A percentile compares a stretch with the other conserved stretches of the same genome.
Conservation (phyloP, 64 coral and sea anemone species). For the Hydrozoanthus tunicans region DNA sequence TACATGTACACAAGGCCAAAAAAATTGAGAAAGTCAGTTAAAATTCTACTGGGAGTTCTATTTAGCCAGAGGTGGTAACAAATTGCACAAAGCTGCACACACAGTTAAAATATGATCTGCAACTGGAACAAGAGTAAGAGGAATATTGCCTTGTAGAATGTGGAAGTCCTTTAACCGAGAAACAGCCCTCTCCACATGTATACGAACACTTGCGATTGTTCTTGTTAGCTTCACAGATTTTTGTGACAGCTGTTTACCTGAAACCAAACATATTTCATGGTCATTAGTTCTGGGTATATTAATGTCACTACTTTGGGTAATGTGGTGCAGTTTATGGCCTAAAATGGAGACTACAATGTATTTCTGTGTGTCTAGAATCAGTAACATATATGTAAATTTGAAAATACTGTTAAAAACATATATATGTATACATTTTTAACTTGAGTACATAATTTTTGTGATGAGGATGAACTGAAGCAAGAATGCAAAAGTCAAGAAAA, state of each 20-base stretch:
- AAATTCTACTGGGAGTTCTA: background rate
- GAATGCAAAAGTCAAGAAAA: too few relatives aligned
- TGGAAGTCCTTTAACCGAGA: background rate
- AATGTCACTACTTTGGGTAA: too few relatives aligned
- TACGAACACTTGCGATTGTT: constrained; percentile 24
- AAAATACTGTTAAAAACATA: too few relatives aligned
- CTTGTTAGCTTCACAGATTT: constrained; percentile 2
- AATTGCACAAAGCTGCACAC: constrained; percentile 41
- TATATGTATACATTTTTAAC: too few relatives aligned
- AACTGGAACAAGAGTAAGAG: background rate
- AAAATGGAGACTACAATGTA: too few relatives aligned
- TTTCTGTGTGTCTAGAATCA: too few relatives aligned
- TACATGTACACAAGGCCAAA: too few relatives aligned
- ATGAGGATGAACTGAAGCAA: too few relatives aligned
- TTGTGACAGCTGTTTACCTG: background rate
- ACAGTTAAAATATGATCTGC: constrained; percentile 1
- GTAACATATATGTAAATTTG: too few relatives aligned
- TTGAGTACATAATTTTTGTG: too few relatives aligned
- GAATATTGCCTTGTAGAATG: constrained; percentile 15
- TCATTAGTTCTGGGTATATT: too few relatives aligned
- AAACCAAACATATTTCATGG: background rate
- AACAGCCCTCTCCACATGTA: constrained; percentile 34
- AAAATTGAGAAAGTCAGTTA: background rate
- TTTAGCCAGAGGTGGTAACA: constrained; percentile 28
- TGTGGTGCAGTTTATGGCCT: too few relatives aligned